Evolutionary conservation across 2,888 invertebrate species (phyloP), one percentile per base, ranked within the genome.

Genomic region (Barypeithes pellucidus): DNA sequence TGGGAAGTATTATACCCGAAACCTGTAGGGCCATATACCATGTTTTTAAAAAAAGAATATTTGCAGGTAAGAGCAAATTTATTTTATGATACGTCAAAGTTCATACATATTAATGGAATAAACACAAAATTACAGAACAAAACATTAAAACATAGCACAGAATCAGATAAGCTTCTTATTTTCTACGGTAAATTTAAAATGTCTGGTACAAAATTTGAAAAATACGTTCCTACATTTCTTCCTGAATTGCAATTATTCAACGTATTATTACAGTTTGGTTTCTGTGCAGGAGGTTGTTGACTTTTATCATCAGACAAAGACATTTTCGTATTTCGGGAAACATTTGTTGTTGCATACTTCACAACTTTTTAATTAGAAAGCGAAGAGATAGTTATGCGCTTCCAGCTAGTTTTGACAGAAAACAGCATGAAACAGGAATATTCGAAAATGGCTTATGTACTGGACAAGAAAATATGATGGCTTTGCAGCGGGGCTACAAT

Each of bases 1-100:
- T 63, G 22, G 45, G 22, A 43, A 24, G 20, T 24, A 63, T 62
- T 47, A 63, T 63, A 47, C 47, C 63, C 4, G 47, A 61, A 16
- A 41, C 39, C n/a, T 61, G 61, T 11, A 43, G 41, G 33, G 61
- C 61, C 36, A 41, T 61, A 36, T 61, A 41, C 61, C 14, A 45
- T 43, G 20, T 11, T 45, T n/a, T 29, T 29, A 29, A 29, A 29
- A 29, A 29, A 29, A 29, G 29, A 29, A 29, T 29, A 29, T 29
- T 29, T 29, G 7, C 29, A 29, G 29, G 29, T 29, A 29, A 29
- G 29, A 39, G 33, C 41, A 29, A 29, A 63, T 16, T 18, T 14
- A 45, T 14, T 45, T 5, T 43, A 12, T 43, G 9, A 43, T 43
- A 12, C 36, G 2, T 24, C 16, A 62, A 45, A 39, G 29, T 50